These are phyloP conservation scores for Ichneumon xanthorius DNA, from an alignment of 2,888 invertebrate genomes.

Conservation along the genomic window DNA sequence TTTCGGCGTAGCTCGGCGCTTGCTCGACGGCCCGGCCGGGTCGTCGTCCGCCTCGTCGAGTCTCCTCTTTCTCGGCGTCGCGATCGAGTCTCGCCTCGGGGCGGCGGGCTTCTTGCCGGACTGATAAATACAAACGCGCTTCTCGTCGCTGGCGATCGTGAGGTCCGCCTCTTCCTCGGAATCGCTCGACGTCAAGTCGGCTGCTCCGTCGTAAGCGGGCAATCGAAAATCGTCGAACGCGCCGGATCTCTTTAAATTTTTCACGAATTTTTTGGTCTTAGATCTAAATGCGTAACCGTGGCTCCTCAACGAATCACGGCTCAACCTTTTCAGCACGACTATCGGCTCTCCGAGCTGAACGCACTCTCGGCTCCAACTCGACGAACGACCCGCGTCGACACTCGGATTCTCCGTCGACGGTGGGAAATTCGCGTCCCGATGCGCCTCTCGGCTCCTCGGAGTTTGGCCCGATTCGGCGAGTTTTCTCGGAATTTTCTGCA, in stretches of 20 bases:
- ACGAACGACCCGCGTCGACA: too few relatives aligned
- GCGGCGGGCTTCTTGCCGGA: constrained; percentile 55
- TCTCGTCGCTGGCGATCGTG: constrained; percentile 75
- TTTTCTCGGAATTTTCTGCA: constrained; percentile 6
- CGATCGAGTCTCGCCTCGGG: constrained; percentile 28
- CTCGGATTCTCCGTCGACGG: not conserved
- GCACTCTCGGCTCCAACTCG: not conserved
- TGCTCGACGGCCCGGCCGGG: constrained; percentile 42
- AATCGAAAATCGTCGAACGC: constrained; percentile 37
- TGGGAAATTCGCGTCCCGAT: not conserved
- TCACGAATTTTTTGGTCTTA: constrained; percentile 37
- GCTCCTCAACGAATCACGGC: constrained; percentile 43
- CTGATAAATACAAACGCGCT: constrained; percentile 77
- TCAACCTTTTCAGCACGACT: constrained; percentile 66
- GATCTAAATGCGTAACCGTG: constrained; percentile 47
- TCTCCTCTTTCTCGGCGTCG: constrained; percentile 76
- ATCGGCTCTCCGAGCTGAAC: constrained; percentile 60
- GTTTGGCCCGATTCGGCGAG: not conserved
- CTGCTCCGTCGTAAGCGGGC: constrained; percentile 77
- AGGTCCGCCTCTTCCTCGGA: constrained; percentile 73
- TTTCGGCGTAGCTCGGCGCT: constrained; percentile 60
- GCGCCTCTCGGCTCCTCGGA: not conserved
- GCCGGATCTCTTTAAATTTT: constrained; percentile 20
- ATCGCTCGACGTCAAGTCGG: constrained; percentile 73
- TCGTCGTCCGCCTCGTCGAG: constrained; percentile 19